Evolutionary conservation across 2,113 vertebrate species (phyloP).

Genomic region (Elephantulus edwardii): DNA sequence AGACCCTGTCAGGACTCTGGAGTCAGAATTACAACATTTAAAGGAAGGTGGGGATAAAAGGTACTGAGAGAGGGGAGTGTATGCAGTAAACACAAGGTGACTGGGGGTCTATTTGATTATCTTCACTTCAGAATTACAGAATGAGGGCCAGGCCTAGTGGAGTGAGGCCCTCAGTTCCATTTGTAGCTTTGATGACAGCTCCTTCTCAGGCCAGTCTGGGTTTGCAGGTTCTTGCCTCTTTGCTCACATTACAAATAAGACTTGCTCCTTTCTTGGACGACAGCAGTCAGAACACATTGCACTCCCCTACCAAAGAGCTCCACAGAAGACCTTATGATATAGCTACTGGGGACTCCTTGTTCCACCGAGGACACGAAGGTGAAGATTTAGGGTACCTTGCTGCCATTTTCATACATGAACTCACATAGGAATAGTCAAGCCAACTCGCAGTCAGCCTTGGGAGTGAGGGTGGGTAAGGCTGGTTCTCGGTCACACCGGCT

Average conservation of each 20-base stretch:
- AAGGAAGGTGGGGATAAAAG: neutral
- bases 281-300: accelerated
- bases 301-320: neutral
- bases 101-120: accelerated
- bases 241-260: neutral
- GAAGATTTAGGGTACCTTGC: neutral
- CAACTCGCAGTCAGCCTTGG: neutral
- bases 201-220: neutral
- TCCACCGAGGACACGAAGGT: too few relatives aligned
- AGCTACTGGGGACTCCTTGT: neutral
- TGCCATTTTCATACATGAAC: neutral
- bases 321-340: neutral
- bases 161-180: neutral
- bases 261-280: neutral
- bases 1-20: neutral
- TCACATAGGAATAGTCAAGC: accelerated
- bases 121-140: neutral
- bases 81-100: accelerated
- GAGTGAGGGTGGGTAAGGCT: too few relatives aligned
- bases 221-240: neutral
- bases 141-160: neutral
- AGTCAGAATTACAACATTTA: neutral
- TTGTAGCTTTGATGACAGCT: neutral
- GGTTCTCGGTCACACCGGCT: neutral
- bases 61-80: neutral